Conservation (phyloP, 1,140 invertebrate genomes). For the Dufourea novaeangliae region DNA sequence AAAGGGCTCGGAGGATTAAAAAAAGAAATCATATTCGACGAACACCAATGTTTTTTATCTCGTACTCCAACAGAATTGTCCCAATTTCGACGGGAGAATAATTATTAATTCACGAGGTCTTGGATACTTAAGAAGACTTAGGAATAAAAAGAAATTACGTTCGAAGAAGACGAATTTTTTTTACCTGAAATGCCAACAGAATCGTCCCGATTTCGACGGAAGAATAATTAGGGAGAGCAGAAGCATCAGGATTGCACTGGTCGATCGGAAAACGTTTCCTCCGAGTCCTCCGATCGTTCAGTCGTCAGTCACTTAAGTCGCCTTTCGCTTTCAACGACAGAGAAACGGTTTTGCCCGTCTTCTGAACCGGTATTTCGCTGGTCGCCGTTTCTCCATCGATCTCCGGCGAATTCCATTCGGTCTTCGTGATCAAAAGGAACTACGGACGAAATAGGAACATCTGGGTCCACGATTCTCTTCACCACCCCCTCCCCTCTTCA, state of each 20-base stretch:
- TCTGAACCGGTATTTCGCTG: neutral
- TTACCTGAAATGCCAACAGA: too few relatives aligned
- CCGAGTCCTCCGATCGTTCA: neutral
- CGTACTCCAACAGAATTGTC: too few relatives aligned
- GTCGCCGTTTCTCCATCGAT: neutral
- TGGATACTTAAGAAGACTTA: too few relatives aligned
- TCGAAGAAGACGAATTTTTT: too few relatives aligned
- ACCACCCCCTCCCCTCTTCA: too few relatives aligned
- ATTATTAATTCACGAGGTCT: too few relatives aligned
- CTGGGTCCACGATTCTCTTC: neutral
- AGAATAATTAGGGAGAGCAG: slow-evolving; percentile 9
- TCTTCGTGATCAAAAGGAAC: slow-evolving; percentile 3
- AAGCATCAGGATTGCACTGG: neutral
- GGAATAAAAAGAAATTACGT: too few relatives aligned
- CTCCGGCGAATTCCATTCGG: neutral
- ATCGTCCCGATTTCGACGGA: neutral
- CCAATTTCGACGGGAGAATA: neutral
- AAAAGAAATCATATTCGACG: too few relatives aligned
- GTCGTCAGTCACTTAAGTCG: neutral
- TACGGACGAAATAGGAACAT: slow-evolving; percentile 27
- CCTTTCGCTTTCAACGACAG: slow-evolving; percentile 15
- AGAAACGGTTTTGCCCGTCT: neutral
- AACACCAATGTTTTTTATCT: too few relatives aligned
- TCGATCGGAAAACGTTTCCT: neutral
- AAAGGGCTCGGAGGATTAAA: too few relatives aligned